These are phyloP conservation scores for Chamaea fasciata DNA, from an alignment of 2,113 vertebrate species.

Conservation along the genomic window DNA sequence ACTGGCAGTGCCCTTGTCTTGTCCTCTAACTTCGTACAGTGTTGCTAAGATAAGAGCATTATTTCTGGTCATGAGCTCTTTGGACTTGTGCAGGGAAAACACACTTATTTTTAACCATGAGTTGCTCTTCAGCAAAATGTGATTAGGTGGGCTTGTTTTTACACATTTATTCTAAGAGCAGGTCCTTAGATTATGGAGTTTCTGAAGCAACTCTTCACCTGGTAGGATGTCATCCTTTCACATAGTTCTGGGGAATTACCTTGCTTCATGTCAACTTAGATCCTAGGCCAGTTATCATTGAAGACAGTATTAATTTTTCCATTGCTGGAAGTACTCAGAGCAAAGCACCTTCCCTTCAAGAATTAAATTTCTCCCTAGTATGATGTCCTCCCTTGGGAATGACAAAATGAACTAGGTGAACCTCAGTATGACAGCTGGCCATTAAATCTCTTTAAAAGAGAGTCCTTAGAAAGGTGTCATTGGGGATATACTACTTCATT, in stretches of 20 bases:
- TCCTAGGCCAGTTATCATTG: not conserved
- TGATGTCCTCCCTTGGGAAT: not conserved
- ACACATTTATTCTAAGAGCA: not conserved
- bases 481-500: not conserved
- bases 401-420: not conserved
- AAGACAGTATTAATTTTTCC: not conserved
- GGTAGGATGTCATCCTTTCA: not conserved
- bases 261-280: not conserved
- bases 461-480: not conserved
- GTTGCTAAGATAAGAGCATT: conserved; percentile 24
- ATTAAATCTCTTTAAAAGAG: not conserved
- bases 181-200: not conserved
- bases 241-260: not conserved
- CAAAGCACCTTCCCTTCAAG: not conserved
- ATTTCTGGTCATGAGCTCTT: conserved; percentile 26
- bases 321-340: not conserved
- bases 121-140: not conserved
- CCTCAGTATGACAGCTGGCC: not conserved
- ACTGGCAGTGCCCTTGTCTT: conserved; percentile 39
- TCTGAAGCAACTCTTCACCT: not conserved
- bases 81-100: not conserved
- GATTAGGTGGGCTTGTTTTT: conserved; percentile 3
- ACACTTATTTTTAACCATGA: conserved; percentile 44
- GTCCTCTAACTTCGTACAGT: conserved; percentile 30
- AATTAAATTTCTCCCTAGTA: not conserved